Evolutionary conservation across 2,888 invertebrate genomes (phyloP).

Genomic region (Drosophila tripunctata): DNA sequence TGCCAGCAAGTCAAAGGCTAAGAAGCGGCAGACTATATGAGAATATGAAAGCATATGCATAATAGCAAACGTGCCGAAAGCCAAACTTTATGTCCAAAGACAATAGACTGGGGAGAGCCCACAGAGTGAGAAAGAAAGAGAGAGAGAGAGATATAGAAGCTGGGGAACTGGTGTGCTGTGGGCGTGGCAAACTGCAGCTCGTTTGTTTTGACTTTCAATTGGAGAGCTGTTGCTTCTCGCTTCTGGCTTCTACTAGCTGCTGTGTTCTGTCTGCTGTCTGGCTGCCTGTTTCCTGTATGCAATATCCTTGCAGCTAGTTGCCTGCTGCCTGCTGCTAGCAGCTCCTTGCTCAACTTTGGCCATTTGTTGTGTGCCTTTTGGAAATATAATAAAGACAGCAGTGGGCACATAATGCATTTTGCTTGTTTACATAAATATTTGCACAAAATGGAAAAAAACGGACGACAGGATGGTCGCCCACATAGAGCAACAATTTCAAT

Average conservation of each 20-base stretch:
- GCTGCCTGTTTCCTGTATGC: conserved; percentile 6
- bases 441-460: conserved; percentile 28
- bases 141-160: not conserved
- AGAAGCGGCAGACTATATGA: conserved; percentile 20
- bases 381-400: conserved; percentile 61
- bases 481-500: conserved; percentile 10
- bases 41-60: conserved; percentile 65
- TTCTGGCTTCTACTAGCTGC: conserved; percentile 25
- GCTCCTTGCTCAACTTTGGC: conserved; percentile 46
- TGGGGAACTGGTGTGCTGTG: conserved; percentile 1
- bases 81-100: conserved; percentile 64
- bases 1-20: conserved; percentile 45
- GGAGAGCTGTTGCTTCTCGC: conserved; percentile 63
- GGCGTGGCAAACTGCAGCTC: conserved; percentile 51
- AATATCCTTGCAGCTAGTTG: conserved; percentile 11
- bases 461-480: conserved; percentile 3
- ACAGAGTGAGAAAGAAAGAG: not conserved
- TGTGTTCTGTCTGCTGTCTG: conserved; percentile 8
- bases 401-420: conserved; percentile 64
- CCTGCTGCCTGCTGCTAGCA: conserved; percentile 15
- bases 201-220: conserved; percentile 76
- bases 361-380: conserved; percentile 53
- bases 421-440: conserved; percentile 67
- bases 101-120: conserved; percentile 40
- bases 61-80: conserved; percentile 74